Evolutionary conservation across 2,113 vertebrate species (phyloP).

Genomic region (Atlantisia rogersi): DNA sequence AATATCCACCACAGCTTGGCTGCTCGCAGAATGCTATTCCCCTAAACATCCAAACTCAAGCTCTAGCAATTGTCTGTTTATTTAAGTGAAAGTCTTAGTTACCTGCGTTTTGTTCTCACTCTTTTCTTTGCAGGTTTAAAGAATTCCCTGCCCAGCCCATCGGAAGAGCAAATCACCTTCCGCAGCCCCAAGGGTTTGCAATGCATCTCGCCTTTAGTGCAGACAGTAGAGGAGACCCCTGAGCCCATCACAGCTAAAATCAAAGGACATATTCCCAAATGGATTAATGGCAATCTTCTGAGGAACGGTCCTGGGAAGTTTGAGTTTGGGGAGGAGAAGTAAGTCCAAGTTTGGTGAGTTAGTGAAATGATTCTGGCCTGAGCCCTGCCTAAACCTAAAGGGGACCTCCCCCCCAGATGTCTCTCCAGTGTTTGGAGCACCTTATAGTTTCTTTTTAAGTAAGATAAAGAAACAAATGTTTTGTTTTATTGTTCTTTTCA

Average conservation of each 20-base stretch:
- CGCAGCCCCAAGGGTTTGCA: slow-evolving; percentile 71
- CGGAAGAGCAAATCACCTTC: slow-evolving; percentile 28
- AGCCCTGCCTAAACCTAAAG: background rate
- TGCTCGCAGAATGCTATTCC: background rate
- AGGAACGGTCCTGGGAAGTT: slow-evolving; percentile 94
- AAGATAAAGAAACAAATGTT: background rate
- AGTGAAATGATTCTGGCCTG: background rate
- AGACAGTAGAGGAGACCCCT: slow-evolving; percentile 81
- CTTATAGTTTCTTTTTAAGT: background rate
- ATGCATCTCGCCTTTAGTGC: slow-evolving; percentile 78
- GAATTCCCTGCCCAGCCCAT: background rate
- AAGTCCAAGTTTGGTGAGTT: slow-evolving; percentile 55
- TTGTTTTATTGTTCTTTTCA: background rate
- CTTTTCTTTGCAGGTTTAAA: slow-evolving; percentile 55
- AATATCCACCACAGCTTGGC: background rate
- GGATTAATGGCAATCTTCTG: slow-evolving; percentile 87
- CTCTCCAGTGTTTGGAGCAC: background rate
- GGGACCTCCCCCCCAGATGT: accelerated
- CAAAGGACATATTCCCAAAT: slow-evolving; percentile 84
- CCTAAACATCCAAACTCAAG: background rate
- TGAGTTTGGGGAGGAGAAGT: slow-evolving; percentile 91
- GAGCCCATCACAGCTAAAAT: slow-evolving; percentile 76
- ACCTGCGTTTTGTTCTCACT: background rate
- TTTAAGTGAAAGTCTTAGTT: background rate
- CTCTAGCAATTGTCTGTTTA: background rate